phyloP scores from a whole-genome alignment of 2,888 invertebrate genomes.

The Amaurobius ferox region DNA sequence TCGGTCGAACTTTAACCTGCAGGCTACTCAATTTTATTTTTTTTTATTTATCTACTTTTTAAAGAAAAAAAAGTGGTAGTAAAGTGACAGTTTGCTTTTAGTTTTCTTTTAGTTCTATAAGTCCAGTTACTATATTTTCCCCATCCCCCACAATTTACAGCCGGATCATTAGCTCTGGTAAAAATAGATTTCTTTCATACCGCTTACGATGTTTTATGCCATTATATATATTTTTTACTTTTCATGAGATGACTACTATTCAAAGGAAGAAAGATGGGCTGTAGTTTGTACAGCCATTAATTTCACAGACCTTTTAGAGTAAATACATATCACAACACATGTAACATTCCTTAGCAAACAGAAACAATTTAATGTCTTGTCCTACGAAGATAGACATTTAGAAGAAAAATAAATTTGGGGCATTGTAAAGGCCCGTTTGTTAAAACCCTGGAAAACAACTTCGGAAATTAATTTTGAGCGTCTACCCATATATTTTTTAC shows the following conservation, averaged over 20 bases:
- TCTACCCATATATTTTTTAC: too few relatives aligned
- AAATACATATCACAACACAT: not conserved
- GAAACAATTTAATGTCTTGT: too few relatives aligned
- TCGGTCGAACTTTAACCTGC: conserved; percentile 14
- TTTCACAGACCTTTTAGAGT: not conserved
- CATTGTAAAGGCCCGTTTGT: too few relatives aligned
- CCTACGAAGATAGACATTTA: too few relatives aligned
- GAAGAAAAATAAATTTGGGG: too few relatives aligned
- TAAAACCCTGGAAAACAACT: too few relatives aligned
- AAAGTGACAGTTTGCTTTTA: not conserved
- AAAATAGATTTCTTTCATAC: not conserved
- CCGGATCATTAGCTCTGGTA: not conserved
- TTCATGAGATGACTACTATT: not conserved
- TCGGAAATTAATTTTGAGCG: too few relatives aligned
- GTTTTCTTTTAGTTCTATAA: not conserved
- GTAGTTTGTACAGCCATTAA: not conserved
- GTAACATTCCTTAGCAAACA: not conserved
- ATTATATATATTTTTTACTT: not conserved
- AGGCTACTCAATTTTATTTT: conserved; percentile 44
- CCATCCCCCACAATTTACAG: not conserved
- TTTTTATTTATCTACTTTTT: not conserved
- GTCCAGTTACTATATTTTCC: not conserved
- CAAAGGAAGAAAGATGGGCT: not conserved
- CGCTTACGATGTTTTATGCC: not conserved
- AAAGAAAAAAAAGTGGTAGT: not conserved